These are phyloP conservation scores for Gadus chalcogrammus DNA, from an alignment of 2,113 vertebrate species.

Conservation along the genomic window DNA sequence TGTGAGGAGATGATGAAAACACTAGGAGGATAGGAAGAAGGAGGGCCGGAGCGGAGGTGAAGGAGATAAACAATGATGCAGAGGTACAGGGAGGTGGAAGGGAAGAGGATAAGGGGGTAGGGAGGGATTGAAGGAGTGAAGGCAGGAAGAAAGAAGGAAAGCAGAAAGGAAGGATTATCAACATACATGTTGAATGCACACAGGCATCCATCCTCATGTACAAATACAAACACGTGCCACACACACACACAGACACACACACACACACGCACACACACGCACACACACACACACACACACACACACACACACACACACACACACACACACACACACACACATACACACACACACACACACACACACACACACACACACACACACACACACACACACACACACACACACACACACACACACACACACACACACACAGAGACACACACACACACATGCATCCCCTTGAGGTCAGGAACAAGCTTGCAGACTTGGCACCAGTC, in stretches of 20 bases:
- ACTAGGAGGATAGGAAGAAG: background rate
- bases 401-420: too few relatives aligned
- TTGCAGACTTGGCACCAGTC: background rate
- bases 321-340: background rate
- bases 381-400: too few relatives aligned
- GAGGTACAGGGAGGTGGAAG: too few relatives aligned
- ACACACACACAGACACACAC: too few relatives aligned
- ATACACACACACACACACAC: background rate
- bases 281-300: too few relatives aligned
- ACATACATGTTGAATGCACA: too few relatives aligned
- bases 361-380: too few relatives aligned
- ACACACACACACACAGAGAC: background rate
- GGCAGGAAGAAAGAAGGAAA: background rate
- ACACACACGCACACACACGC: too few relatives aligned
- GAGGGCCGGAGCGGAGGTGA: background rate
- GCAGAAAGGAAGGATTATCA: background rate
- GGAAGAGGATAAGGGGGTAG: background rate
- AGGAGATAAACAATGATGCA: too few relatives aligned
- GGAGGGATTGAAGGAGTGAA: background rate
- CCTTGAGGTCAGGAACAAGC: constrained; percentile 1
- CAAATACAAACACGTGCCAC: too few relatives aligned
- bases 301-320: too few relatives aligned
- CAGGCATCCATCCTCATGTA: too few relatives aligned
- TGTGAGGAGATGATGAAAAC: background rate
- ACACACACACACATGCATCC: background rate